Conservation (phyloP, 2,888 invertebrate species). For the Congeria kusceri region DNA sequence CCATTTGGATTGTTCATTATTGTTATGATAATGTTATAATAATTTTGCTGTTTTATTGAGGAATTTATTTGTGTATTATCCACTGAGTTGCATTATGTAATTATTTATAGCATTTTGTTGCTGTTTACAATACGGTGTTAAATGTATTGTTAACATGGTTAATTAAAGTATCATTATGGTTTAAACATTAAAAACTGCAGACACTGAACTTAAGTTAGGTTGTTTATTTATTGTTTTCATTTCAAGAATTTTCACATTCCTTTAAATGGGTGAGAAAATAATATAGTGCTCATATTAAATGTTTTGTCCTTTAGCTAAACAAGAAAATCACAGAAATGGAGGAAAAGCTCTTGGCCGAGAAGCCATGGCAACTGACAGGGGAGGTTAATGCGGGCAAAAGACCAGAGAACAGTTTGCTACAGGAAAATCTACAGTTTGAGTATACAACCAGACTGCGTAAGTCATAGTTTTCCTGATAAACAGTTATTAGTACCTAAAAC, state of each 20-base stretch:
- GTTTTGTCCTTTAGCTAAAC: slow-evolving; percentile 78
- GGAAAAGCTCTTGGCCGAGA: slow-evolving; percentile 89
- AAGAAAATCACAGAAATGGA: slow-evolving; percentile 85
- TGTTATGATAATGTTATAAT: too few relatives aligned
- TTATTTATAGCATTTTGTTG: too few relatives aligned
- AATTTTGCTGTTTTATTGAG: too few relatives aligned
- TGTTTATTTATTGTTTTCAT: slow-evolving; percentile 1
- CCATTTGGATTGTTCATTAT: too few relatives aligned
- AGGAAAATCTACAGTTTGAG: slow-evolving; percentile 96
- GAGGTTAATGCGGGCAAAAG: slow-evolving; percentile 92
- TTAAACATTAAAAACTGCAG: too few relatives aligned
- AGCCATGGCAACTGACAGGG: slow-evolving; percentile 97
- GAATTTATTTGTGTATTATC: too few relatives aligned
- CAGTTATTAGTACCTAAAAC: too few relatives aligned
- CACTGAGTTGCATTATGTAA: too few relatives aligned
- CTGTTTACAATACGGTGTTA: too few relatives aligned
- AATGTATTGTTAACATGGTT: too few relatives aligned
- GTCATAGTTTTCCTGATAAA: slow-evolving; percentile 29
- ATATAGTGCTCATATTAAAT: background rate
- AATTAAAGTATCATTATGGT: too few relatives aligned
- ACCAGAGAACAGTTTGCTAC: slow-evolving; percentile 96
- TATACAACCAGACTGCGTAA: slow-evolving; percentile 90
- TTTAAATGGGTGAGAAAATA: background rate
- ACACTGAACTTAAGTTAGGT: too few relatives aligned
- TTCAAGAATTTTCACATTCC: background rate